Percentiles rank a stretch among this genome's conserved stretches.
Conservation (phyloP, 1,140 invertebrate species). For the Drosophila grimshawi region DNA sequence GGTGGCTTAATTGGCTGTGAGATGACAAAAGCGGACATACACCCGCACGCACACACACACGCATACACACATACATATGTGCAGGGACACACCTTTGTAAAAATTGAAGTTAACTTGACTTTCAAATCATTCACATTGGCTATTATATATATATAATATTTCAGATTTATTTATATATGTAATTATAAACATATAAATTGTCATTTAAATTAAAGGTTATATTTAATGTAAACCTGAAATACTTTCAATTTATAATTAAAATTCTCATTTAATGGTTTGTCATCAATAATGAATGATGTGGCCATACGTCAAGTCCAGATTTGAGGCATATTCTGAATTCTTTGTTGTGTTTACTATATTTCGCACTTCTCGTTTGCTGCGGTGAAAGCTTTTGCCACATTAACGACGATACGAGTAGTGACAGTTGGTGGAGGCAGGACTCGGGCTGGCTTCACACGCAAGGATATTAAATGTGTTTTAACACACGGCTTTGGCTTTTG, state of each 20-base stretch:
- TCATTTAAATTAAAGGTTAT: background rate
- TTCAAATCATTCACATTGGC: conserved; percentile 52
- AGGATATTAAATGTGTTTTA: conserved; percentile 25
- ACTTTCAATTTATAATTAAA: background rate
- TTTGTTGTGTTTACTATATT: conserved; percentile 44
- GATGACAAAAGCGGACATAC: conserved; percentile 54
- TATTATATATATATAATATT: no score
- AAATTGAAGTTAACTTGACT: conserved; percentile 9
- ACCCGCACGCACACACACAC: conserved; percentile 6
- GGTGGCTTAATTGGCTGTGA: conserved; percentile 68
- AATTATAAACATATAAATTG: background rate
- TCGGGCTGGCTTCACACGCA: conserved; percentile 35
- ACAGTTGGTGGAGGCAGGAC: conserved; percentile 37
- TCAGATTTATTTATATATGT: no score
- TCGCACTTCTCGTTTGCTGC: conserved; percentile 52
- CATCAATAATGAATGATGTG: conserved; percentile 28
- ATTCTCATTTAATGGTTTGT: background rate
- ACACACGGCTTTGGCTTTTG: background rate
- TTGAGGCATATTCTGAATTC: conserved; percentile 28
- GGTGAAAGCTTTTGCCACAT: conserved; percentile 61
- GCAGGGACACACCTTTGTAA: conserved; percentile 7
- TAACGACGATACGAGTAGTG: conserved; percentile 61
- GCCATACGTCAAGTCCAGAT: background rate
- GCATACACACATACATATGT: conserved; percentile 6
- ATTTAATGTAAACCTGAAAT: no score